These are phyloP conservation scores for Cantharis lateralis DNA, from an alignment of 2,888 invertebrate species.

Conservation along the genomic window DNA sequence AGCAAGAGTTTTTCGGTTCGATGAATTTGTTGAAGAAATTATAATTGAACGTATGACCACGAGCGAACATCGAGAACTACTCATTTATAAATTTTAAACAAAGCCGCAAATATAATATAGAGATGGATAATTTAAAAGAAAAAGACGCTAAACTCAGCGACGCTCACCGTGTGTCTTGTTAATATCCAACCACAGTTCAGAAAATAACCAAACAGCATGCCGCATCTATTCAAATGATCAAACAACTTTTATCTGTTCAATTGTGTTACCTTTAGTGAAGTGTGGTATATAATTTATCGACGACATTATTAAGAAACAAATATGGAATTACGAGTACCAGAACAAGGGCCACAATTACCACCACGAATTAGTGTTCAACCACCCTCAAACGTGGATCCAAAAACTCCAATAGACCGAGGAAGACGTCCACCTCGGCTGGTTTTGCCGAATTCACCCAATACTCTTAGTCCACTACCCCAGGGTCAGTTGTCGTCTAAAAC, in stretches of 20 bases:
- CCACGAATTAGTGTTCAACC: slow-evolving; percentile 18
- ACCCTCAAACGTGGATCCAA: slow-evolving; percentile 8
- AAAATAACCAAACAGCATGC: not conserved
- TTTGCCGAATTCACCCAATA: slow-evolving; percentile 1
- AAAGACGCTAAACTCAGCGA: slow-evolving; percentile 29
- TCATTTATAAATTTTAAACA: slow-evolving; percentile 24
- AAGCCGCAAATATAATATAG: slow-evolving; percentile 16
- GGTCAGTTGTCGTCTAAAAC: slow-evolving; percentile 12
- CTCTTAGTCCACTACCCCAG: slow-evolving; percentile 2
- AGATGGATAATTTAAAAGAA: slow-evolving; percentile 24
- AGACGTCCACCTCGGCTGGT: slow-evolving; percentile 21
- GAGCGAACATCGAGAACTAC: slow-evolving; percentile 17
- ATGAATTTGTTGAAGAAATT: not conserved
- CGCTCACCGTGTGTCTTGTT: slow-evolving; percentile 20
- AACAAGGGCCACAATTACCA: slow-evolving; percentile 13
- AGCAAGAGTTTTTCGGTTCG: not conserved
- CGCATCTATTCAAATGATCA: not conserved
- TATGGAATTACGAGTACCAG: not conserved
- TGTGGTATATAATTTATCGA: not conserved
- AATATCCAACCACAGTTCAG: slow-evolving; percentile 25
- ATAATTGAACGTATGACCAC: not conserved
- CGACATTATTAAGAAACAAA: not conserved
- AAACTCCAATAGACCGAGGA: slow-evolving; percentile 21
- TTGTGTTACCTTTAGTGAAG: not conserved
- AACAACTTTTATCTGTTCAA: not conserved